Evolutionary conservation across 2,888 invertebrate genomes (phyloP).

Genomic region (Odontocolon sp.): DNA sequence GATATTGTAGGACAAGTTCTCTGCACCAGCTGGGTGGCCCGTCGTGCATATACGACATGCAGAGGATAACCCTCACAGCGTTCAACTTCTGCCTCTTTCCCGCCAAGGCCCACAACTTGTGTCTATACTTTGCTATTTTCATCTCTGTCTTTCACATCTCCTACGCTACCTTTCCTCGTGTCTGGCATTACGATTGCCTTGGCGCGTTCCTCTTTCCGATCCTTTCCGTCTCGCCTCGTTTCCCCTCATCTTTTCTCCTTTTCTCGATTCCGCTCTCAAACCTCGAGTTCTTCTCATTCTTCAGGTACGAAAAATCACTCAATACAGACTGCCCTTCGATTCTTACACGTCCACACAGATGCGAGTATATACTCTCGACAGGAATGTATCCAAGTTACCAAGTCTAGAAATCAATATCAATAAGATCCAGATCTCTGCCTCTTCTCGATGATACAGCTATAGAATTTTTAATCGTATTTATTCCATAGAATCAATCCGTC

Average conservation of each 20-base stretch:
- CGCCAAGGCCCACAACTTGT: not conserved
- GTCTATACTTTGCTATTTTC: conserved; percentile 45
- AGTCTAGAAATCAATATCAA: not conserved
- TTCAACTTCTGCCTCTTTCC: conserved; percentile 11
- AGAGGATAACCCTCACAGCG: conserved; percentile 47
- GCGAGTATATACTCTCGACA: not conserved
- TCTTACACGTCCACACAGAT: not conserved
- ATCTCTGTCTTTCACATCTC: not conserved
- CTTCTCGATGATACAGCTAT: not conserved
- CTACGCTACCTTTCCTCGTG: conserved; percentile 21
- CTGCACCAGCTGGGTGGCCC: conserved; percentile 77
- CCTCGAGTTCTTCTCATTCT: conserved; percentile 25
- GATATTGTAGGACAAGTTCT: conserved; percentile 79
- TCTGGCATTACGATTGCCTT: conserved; percentile 35
- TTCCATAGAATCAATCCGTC: conserved; percentile 13
- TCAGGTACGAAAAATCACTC: conserved; percentile 43
- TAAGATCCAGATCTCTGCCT: not conserved
- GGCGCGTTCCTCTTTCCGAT: conserved; percentile 1
- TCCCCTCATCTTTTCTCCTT: conserved; percentile 23
- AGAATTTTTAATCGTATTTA: not conserved
- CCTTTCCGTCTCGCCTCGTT: conserved; percentile 24
- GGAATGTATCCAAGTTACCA: not conserved
- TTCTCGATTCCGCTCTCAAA: conserved; percentile 6
- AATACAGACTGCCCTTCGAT: conserved; percentile 15
- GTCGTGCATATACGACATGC: conserved; percentile 65